Percentiles rank a stretch among this genome's conserved stretches.
Evolutionary conservation across 2,888 invertebrate species (phyloP).

Genomic region (Caradrina kadenii): DNA sequence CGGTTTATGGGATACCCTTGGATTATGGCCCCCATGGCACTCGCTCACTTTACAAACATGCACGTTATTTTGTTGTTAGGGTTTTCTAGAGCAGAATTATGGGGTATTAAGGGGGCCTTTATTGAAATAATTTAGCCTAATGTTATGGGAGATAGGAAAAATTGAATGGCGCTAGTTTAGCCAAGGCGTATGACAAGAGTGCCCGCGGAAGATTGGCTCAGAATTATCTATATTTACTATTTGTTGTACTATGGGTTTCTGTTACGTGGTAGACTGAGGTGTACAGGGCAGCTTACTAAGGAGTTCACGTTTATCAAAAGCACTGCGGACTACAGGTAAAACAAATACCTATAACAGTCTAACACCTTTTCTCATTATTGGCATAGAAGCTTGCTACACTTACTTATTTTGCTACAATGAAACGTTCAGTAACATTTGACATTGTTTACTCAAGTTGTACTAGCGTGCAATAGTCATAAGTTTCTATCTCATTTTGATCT

Average conservation of each 20-base stretch:
- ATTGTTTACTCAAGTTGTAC: slow-evolving; percentile 19
- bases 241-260: background rate
- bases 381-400: background rate
- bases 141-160: slow-evolving; percentile 45
- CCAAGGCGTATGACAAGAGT: slow-evolving; percentile 3
- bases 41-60: slow-evolving; percentile 57
- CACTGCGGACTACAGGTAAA: background rate
- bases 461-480: slow-evolving; percentile 36
- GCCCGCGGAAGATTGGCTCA: background rate
- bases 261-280: too few species aligned
- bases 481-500: slow-evolving; percentile 51
- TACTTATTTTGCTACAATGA: background rate
- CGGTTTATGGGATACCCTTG: slow-evolving; percentile 79
- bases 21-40: slow-evolving; percentile 71
- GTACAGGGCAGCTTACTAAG: background rate
- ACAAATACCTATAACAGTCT: background rate
- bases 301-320: background rate
- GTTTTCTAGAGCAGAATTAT: slow-evolving; percentile 50
- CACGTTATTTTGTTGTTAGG: slow-evolving; percentile 59
- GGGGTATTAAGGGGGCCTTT: slow-evolving; percentile 56
- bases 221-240: background rate
- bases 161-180: slow-evolving; percentile 34
- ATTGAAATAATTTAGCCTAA: slow-evolving; percentile 58
- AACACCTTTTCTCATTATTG: background rate
- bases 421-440: background rate